A percentile compares a stretch with the other conserved stretches of the same genome.
phyloP scores from a whole-genome alignment of 2,888 invertebrate species.

The Branchellion lobata region DNA sequence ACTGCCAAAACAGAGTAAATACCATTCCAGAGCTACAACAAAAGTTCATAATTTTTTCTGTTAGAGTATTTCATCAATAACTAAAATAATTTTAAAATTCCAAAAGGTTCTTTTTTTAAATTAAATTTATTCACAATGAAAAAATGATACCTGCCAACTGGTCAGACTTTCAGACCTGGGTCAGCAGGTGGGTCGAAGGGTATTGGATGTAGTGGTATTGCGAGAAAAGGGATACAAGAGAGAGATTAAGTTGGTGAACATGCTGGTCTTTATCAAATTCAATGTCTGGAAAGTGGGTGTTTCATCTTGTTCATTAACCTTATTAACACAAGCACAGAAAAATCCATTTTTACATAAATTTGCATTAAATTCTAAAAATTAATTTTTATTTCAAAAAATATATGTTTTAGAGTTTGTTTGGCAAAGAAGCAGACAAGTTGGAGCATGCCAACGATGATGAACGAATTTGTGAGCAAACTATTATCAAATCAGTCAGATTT shows the following conservation, averaged over 20 bases:
- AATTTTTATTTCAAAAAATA: background rate
- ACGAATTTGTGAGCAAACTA: conserved; percentile 71
- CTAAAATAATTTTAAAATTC: too few species aligned
- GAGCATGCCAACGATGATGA: conserved; percentile 99
- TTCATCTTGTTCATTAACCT: background rate
- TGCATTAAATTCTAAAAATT: conserved; percentile 7
- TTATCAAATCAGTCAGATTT: too few species aligned
- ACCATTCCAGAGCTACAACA: conserved; percentile 91
- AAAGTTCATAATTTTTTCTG: conserved; percentile 66
- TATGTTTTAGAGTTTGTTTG: conserved; percentile 77
- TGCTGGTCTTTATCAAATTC: conserved; percentile 90
- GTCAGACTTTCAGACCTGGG: conserved; percentile 87
- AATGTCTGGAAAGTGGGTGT: conserved; percentile 86
- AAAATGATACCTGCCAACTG: background rate
- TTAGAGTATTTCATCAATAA: too few species aligned
- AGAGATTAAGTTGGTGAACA: conserved; percentile 89
- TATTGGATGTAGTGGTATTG: conserved; percentile 89
- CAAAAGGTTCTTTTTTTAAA: too few species aligned
- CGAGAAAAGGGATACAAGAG: conserved; percentile 89
- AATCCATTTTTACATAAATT: background rate
- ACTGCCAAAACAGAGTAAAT: conserved; percentile 84
- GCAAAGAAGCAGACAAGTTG: conserved; percentile 94
- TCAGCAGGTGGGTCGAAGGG: conserved; percentile 86
- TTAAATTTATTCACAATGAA: background rate
- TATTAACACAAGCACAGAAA: background rate